Evolutionary conservation across 2,113 vertebrate species (phyloP), one percentile per base, ranked within the genome.

Genomic region (Narcine bancroftii): DNA sequence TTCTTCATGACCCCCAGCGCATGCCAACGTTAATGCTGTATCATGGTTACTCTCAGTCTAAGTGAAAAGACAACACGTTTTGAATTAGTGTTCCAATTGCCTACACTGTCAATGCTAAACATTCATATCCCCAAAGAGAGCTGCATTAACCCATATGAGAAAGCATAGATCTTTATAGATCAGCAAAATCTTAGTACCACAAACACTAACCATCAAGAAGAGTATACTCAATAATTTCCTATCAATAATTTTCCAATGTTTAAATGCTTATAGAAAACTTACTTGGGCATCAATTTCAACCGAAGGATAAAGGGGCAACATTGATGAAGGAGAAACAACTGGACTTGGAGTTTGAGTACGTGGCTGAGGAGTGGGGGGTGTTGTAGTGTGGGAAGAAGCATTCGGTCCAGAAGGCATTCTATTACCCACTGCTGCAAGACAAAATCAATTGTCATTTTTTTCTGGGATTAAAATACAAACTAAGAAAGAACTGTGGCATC

Each of bases 31-130:
- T 95, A 99, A 95, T 26, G 99, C 98, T 0, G 99, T 99, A 95
- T 99, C 99, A 9, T 99, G 98, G 94, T 99, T 99, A 89, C 98
- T 99, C 95, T 99, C 99, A 81, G 99, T 99, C 99, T 99, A 94
- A 26, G 95, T 83, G 92, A 6, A 92, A 92, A 50, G 2, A 45
- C 33, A 81, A 33, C 9, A 21, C 60, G 26, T 33, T 89, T 24
- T 26, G 0, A n/a, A n/a, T 21, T 45, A 26, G n/a, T 47, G 6
- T n/a, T 92, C 10, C 63, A 69, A 75, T 36, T n/a, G 47, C 36
- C 10, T 13, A 50, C 39, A 76, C 15, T 45, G 17, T 39, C 60
- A 3, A 76, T 60, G 89, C 33, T 42, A 39, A 5, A 73, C 2
- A 73, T 39, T 76, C 75, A n/a, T 29, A 77, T 29, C 50, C 15